Conservation (phyloP, 2,797 vertebrate genomes). For the Aulostomus chinensis region DNA sequence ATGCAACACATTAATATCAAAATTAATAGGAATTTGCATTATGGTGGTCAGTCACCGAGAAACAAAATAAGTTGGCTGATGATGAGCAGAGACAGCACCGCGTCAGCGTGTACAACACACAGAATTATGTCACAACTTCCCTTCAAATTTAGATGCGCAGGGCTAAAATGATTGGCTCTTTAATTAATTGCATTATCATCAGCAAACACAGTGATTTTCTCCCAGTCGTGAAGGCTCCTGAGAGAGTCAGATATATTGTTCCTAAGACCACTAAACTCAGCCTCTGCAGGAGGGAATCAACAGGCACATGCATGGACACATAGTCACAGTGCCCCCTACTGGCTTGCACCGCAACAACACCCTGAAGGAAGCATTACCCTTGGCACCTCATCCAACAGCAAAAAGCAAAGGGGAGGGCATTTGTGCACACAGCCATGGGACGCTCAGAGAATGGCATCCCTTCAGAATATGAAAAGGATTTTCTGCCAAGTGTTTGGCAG, state of each 20-base stretch:
- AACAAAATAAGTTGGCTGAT: constrained; percentile 42
- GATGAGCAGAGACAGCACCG: constrained; percentile 43
- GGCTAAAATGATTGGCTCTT: constrained; percentile 77
- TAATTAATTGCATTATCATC: constrained; percentile 82
- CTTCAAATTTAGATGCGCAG: constrained; percentile 63
- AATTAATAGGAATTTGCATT: constrained; percentile 48
- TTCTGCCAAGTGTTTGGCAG: constrained; percentile 68
- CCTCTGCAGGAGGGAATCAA: constrained; percentile 64
- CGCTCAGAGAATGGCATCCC: constrained; percentile 59
- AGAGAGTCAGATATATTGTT: constrained; percentile 74
- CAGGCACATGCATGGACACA: constrained; percentile 58
- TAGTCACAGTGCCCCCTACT: constrained; percentile 75
- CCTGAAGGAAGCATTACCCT: constrained; percentile 32
- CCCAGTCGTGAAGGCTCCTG: constrained; percentile 69
- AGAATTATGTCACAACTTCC: constrained; percentile 62
- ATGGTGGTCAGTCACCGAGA: constrained; percentile 28
- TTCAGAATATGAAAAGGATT: constrained; percentile 63
- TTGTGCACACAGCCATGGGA: constrained; percentile 62
- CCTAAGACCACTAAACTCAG: constrained; percentile 53
- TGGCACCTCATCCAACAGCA: too few species aligned
- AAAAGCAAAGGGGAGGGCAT: constrained; percentile 51
- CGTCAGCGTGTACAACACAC: constrained; percentile 44
- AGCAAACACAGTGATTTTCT: constrained; percentile 78
- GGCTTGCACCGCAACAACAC: constrained; percentile 9
- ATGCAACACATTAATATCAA: constrained; percentile 38